phyloP scores from a whole-genome alignment of 1,140 invertebrate species.

The Aphelenchoides fujianensis region DNA sequence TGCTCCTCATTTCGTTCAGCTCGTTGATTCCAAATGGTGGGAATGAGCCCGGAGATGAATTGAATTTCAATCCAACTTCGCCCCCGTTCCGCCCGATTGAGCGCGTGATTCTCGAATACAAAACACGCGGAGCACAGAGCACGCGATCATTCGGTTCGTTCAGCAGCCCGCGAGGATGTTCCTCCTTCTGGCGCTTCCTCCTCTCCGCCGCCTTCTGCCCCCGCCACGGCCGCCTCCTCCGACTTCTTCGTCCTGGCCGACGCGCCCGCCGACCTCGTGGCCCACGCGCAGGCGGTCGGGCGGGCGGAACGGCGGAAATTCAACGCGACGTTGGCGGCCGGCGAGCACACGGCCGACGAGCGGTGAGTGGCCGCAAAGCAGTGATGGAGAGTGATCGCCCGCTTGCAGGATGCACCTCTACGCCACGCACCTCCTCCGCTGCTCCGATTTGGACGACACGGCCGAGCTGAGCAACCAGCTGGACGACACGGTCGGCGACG shows the following conservation, averaged over 20 bases:
- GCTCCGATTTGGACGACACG: background rate
- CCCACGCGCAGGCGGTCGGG: background rate
- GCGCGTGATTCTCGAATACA: too few relatives aligned
- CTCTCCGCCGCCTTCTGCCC: too few relatives aligned
- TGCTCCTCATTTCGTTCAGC: too few relatives aligned
- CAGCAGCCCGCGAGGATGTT: too few relatives aligned
- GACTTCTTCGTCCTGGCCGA: background rate
- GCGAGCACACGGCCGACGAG: background rate
- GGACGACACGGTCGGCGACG: background rate
- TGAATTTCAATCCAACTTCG: too few relatives aligned
- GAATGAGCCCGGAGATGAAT: too few relatives aligned
- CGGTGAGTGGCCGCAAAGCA: background rate
- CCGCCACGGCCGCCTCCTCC: too few relatives aligned
- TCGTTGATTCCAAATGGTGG: too few relatives aligned
- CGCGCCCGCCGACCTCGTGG: background rate
- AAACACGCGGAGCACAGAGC: too few relatives aligned
- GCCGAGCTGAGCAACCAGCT: background rate
- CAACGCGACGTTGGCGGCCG: background rate
- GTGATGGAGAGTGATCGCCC: background rate
- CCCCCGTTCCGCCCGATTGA: too few relatives aligned
- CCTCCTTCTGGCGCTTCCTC: too few relatives aligned
- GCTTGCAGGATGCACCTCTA: background rate
- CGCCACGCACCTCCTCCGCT: background rate
- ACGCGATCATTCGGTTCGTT: too few relatives aligned
- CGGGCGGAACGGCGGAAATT: background rate